These are phyloP conservation scores for Menura novaehollandiae DNA, from an alignment of 2,113 vertebrate genomes.

Conservation along the genomic window DNA sequence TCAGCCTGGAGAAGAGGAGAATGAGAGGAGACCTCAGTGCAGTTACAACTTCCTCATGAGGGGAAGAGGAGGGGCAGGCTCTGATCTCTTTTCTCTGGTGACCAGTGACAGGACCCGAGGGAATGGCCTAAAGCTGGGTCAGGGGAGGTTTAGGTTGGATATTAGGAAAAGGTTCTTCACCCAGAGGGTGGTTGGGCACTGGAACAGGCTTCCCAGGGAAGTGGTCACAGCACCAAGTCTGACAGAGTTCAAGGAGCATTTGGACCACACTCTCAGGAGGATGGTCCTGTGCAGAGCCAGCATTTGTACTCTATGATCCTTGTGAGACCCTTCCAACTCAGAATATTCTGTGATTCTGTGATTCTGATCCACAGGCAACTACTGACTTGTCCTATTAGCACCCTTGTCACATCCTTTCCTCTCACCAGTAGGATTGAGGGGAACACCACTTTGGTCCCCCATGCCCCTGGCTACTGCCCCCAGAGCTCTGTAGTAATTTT, in stretches of 20 bases:
- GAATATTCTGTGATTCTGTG: background rate
- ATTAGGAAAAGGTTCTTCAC: background rate
- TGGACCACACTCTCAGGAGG: background rate
- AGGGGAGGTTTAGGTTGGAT: background rate
- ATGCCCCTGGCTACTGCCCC: background rate
- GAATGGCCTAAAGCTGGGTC: too few species aligned
- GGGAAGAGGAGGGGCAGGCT: background rate
- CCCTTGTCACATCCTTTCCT: background rate
- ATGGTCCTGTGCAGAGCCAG: background rate
- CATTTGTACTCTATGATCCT: background rate
- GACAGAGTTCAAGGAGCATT: background rate
- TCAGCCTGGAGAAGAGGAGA: background rate
- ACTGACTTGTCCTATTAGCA: background rate
- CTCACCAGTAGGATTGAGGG: background rate
- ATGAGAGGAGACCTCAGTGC: background rate
- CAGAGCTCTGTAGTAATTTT: background rate
- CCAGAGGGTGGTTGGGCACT: background rate
- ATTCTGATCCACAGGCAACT: background rate
- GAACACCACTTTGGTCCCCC: background rate
- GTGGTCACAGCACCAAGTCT: background rate
- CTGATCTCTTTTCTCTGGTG: background rate
- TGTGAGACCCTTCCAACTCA: background rate
- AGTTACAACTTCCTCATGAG: background rate
- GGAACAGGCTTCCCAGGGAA: background rate
- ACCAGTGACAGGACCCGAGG: accelerated